These are phyloP conservation scores for Anthopleura sola DNA, from an alignment of 64 coral and sea anemone species.

Conservation along the genomic window DNA sequence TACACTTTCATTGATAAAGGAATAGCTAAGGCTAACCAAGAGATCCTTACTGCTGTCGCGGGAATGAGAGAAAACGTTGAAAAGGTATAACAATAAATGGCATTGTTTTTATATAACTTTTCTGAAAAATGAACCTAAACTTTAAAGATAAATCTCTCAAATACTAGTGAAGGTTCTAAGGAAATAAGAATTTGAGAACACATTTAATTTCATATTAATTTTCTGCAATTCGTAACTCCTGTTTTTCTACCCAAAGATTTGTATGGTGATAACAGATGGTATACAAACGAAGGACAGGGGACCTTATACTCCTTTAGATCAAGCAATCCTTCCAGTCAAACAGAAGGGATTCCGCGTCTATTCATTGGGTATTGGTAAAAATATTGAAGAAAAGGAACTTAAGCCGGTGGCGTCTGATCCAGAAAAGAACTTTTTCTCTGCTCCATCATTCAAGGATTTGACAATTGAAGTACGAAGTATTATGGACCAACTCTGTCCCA, in stretches of 20 bases:
- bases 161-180: no score
- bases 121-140: no score
- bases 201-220: no score
- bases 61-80: constrained; percentile 45
- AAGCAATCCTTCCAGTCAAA: constrained; percentile 6
- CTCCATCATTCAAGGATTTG: constrained; percentile 16
- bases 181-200: no score
- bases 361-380: constrained; percentile 16
- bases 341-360: constrained; percentile 20
- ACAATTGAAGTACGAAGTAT: neutral
- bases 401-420: constrained; percentile 14
- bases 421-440: constrained; percentile 10
- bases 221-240: no score
- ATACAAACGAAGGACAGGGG: neutral
- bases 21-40: constrained; percentile 2
- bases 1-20: constrained; percentile 53
- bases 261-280: constrained; percentile 14
- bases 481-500: neutral
- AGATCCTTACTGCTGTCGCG: constrained; percentile 9
- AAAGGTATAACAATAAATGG: neutral
- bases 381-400: neutral
- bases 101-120: no score
- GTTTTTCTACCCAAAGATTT: neutral
- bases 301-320: neutral
- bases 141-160: no score